Conservation (phyloP, 1,140 invertebrate genomes). For the Goniozus legneri region DNA sequence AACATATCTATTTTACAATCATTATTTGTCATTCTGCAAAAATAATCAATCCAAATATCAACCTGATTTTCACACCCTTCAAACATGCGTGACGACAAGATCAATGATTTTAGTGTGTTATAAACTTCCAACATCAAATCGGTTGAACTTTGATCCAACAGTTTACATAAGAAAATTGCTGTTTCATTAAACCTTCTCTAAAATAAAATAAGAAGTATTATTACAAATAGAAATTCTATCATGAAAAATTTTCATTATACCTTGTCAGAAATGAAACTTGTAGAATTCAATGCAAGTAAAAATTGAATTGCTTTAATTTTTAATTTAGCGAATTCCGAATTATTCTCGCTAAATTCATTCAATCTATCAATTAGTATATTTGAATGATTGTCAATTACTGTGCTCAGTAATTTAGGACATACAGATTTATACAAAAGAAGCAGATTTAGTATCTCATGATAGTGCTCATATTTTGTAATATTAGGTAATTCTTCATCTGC, state of each 20-base stretch:
- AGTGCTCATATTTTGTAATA: slow-evolving; percentile 40
- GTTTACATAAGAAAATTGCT: slow-evolving; percentile 55
- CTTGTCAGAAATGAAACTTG: slow-evolving; percentile 56
- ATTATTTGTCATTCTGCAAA: slow-evolving; percentile 34
- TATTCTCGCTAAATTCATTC: slow-evolving; percentile 24
- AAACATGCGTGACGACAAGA: slow-evolving; percentile 62
- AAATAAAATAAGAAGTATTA: too few relatives aligned
- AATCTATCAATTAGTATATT: slow-evolving; percentile 28
- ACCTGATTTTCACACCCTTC: slow-evolving; percentile 62
- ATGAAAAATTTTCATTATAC: slow-evolving; percentile 16
- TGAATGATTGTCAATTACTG: slow-evolving; percentile 29
- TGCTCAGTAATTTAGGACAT: slow-evolving; percentile 55
- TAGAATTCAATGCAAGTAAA: slow-evolving; percentile 59
- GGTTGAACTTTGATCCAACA: slow-evolving; percentile 25
- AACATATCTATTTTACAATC: slow-evolving; percentile 33
- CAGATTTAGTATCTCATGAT: slow-evolving; percentile 56
- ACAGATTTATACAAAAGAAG: slow-evolving; percentile 56
- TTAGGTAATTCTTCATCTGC: slow-evolving; percentile 21
- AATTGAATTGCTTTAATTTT: slow-evolving; percentile 66
- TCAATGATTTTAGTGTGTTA: slow-evolving; percentile 51
- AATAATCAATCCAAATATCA: slow-evolving; percentile 63
- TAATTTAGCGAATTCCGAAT: slow-evolving; percentile 27
- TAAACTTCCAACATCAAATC: slow-evolving; percentile 18
- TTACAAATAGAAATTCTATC: neutral
- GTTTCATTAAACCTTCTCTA: slow-evolving; percentile 58